Evolutionary conservation across 1,140 invertebrate species (phyloP).

Genomic region (Camponotus pennsylvanicus): DNA sequence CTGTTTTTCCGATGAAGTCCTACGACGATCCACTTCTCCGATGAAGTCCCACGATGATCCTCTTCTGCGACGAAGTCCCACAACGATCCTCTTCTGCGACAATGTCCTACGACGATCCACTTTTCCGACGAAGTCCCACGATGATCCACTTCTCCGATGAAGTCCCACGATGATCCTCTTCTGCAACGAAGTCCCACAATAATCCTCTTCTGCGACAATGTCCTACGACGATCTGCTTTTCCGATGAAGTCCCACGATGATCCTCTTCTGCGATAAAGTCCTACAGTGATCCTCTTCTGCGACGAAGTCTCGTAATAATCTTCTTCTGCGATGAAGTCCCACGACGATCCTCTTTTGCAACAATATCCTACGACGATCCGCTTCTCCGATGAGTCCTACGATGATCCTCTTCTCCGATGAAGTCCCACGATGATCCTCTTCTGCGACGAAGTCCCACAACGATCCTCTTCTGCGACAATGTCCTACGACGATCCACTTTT

Average conservation of each 20-base stretch:
- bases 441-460: background rate
- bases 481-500: background rate
- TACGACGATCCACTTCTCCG: too few relatives aligned
- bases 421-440: too few relatives aligned
- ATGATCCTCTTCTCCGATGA: too few relatives aligned
- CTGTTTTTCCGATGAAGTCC: too few relatives aligned
- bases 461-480: too few relatives aligned
- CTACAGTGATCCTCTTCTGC: background rate
- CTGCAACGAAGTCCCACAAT: background rate
- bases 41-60: constrained; percentile 3
- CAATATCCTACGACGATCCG: too few relatives aligned
- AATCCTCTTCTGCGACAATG: background rate
- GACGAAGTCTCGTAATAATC: constrained; percentile 1
- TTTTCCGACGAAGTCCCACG: constrained; percentile 33
- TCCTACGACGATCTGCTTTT: background rate
- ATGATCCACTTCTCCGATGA: background rate
- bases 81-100: background rate
- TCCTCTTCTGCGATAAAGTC: background rate
- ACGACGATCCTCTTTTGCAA: background rate
- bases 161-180: background rate
- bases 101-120: too few relatives aligned
- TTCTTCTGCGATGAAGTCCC: background rate
- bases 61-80: constrained; percentile 32
- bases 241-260: constrained; percentile 31
- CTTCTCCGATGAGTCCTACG: background rate